Percentiles rank a stretch among this genome's conserved stretches.
Conservation (phyloP, 2,888 invertebrate species). For the Aphodius granarius region DNA sequence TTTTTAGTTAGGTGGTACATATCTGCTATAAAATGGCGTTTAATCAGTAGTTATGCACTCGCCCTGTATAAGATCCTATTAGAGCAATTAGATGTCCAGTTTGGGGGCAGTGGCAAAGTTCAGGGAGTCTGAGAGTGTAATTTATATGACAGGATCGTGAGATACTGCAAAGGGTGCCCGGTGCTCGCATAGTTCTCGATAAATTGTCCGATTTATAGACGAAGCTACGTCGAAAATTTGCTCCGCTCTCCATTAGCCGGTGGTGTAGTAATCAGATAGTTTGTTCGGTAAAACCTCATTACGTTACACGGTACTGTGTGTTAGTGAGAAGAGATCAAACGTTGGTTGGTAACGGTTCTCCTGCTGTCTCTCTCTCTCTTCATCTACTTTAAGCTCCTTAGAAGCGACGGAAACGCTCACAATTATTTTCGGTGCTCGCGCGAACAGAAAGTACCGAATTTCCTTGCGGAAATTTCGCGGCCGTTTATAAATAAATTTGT, state of each 20-base stretch:
- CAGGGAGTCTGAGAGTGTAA: background rate
- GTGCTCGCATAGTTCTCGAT: slow-evolving; percentile 8
- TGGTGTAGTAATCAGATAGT: slow-evolving; percentile 12
- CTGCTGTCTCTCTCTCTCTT: background rate
- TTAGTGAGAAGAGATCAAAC: background rate
- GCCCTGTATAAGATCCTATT: background rate
- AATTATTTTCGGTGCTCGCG: background rate
- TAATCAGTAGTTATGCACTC: no score
- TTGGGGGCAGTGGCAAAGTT: background rate
- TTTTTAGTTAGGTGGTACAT: no score
- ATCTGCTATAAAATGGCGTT: no score
- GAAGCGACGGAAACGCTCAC: background rate
- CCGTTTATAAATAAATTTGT: background rate
- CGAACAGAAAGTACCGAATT: no score
- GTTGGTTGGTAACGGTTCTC: background rate
- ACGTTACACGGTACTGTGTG: background rate
- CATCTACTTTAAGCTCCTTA: background rate
- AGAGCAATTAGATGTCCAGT: background rate
- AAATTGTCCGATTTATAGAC: slow-evolving; percentile 13
- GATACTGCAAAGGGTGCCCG: slow-evolving; percentile 10
- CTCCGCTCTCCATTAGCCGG: slow-evolving; percentile 1
- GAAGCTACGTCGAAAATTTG: slow-evolving; percentile 1
- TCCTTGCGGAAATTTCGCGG: background rate
- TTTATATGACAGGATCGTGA: slow-evolving; percentile 8
- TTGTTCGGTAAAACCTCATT: slow-evolving; percentile 9